phyloP scores from a whole-genome alignment of 2,113 vertebrate species.

The Tenrec ecaudatus region DNA sequence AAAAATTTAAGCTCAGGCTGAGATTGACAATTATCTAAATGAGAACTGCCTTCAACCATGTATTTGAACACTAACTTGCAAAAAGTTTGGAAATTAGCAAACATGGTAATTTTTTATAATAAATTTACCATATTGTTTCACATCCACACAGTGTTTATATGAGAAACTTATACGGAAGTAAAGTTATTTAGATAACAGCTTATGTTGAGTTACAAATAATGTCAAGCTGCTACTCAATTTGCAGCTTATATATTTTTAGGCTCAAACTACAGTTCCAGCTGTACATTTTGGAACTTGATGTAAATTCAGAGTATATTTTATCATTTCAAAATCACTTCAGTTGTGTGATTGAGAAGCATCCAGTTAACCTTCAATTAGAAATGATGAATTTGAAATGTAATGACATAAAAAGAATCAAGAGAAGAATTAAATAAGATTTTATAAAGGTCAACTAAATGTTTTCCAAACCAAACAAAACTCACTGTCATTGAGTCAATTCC shows the following conservation, averaged over 20 bases:
- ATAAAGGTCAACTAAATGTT: background rate
- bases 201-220: background rate
- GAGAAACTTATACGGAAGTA: background rate
- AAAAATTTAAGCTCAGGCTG: background rate
- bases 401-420: background rate
- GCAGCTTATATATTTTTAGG: background rate
- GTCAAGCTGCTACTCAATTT: background rate
- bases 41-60: background rate
- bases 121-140: background rate
- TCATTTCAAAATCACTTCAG: conserved; percentile 13
- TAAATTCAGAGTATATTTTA: background rate
- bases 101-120: conserved; percentile 2
- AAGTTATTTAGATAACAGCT: background rate
- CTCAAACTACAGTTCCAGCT: background rate
- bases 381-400: background rate
- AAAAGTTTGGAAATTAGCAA: background rate
- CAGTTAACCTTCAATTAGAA: background rate
- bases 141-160: background rate
- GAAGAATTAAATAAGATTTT: background rate
- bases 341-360: background rate
- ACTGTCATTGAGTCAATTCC: too few relatives aligned
- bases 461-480: too few relatives aligned
- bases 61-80: background rate
- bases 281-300: background rate
- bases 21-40: background rate